Evolutionary conservation across 92 coral and sea anemone species (phyloP).

Genomic region (Ricordea florida): DNA sequence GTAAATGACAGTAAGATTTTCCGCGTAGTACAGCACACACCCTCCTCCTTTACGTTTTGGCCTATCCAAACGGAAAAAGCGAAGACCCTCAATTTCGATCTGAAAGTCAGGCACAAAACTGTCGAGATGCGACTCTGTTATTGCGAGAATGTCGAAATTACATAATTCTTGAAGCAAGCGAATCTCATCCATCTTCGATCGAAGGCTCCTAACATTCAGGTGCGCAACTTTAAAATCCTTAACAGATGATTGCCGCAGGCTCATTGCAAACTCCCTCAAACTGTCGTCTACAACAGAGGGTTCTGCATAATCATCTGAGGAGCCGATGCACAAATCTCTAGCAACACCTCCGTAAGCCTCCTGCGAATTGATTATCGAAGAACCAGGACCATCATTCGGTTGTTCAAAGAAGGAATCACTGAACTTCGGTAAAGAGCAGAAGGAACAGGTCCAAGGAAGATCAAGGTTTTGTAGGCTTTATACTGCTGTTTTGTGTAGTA

Average conservation of each 20-base stretch:
- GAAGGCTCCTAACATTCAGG: neutral
- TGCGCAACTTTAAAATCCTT: neutral
- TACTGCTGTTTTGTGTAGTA: no score
- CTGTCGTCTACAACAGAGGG: no score
- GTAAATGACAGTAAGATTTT: no score
- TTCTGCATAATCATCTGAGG: neutral
- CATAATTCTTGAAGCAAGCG: neutral
- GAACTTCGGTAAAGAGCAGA: neutral
- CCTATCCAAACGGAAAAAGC: no score
- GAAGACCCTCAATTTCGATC: no score
- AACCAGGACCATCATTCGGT: neutral
- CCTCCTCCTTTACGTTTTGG: no score
- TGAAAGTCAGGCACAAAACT: no score
- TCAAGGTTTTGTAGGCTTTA: neutral
- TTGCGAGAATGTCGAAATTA: neutral
- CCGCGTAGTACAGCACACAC: no score
- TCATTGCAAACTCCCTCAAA: neutral
- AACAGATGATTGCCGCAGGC: neutral
- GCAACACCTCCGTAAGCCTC: neutral
- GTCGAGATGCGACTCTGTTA: neutral
- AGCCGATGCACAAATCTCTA: neutral
- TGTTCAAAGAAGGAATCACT: neutral
- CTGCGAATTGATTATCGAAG: neutral
- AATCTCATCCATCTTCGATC: neutral
- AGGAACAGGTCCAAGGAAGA: neutral